Percentiles rank a stretch among this genome's conserved stretches.
Conservation (phyloP, 2,113 vertebrate species). For the Syrrhaptes paradoxus region DNA sequence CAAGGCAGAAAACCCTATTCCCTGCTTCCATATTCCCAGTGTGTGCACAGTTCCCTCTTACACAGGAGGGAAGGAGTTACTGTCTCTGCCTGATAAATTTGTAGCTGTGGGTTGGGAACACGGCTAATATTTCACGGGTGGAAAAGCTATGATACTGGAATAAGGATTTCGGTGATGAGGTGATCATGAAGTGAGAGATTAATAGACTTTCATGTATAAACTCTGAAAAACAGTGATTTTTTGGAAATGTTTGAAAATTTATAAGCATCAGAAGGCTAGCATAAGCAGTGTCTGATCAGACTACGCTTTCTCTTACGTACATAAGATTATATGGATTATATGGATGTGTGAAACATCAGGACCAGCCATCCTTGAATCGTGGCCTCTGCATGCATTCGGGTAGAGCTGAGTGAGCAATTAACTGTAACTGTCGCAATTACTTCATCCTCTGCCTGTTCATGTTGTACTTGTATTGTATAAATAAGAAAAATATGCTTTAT, state of each 20-base stretch:
- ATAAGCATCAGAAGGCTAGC: not conserved
- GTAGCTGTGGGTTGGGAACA: not conserved
- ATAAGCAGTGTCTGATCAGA: not conserved
- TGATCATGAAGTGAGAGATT: not conserved
- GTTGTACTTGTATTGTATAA: not conserved
- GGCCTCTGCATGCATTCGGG: not conserved
- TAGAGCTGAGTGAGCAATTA: not conserved
- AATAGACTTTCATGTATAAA: not conserved
- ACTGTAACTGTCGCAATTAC: not conserved
- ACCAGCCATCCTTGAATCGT: not conserved
- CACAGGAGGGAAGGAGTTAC: not conserved
- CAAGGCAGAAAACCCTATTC: not conserved
- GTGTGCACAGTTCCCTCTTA: not conserved
- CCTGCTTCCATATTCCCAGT: rapidly evolving
- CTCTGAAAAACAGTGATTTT: not conserved
- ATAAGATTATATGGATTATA: not conserved
- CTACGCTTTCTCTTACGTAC: not conserved
- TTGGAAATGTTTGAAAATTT: not conserved
- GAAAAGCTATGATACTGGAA: not conserved
- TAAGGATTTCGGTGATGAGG: not conserved
- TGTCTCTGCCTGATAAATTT: not conserved
- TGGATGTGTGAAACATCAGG: not conserved
- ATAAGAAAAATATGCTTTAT: not conserved
- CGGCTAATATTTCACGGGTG: not conserved
- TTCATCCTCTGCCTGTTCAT: not conserved